Evolutionary conservation across 2,888 invertebrate species (phyloP), one percentile per base, ranked within the genome.

Genomic region (Melinaea menophilus): DNA sequence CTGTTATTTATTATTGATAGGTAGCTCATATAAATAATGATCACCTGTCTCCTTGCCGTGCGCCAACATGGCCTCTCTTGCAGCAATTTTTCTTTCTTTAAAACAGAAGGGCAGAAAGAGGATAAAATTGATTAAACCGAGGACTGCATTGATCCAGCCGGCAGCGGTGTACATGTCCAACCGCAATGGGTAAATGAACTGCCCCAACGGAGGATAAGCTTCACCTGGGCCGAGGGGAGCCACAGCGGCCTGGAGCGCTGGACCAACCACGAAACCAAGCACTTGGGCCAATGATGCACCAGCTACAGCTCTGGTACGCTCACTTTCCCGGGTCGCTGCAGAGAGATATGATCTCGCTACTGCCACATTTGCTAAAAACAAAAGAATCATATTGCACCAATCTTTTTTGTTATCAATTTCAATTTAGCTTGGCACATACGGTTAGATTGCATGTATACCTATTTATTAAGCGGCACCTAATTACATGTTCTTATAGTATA

Each of bases 121-220:
- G 61, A 92, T 74, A 63, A 96, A 92, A 86, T 96, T 97, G 55
- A 94, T 64, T 5, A 95, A 73, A 12, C 95, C 95, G 75, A 97
- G 91, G 34, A 94, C 68, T 2, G 95, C 95, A 82, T 96, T 96
- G 73, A 96, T 93, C 96, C 96, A 96, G 4, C 96, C 96, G 3
- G 95, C 92, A 9, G 96, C 95, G 0, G 97, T 96, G 87, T 95
- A 97, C 97, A 97, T 97, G 83, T 97, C 95, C 55, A 97, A 86
- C 56, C 93, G 92, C 55, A 95, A 79, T 7, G 92, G 85, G 11
- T 92, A 80, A n/a, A 92, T 79, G 67, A 31, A 56, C 11, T 60
- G 83, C 1, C 95, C 95, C 22, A 76, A 76, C 12, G 80, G 75
- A 9, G 78, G 66, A 75, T 86, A 86, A 35, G 84, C 76, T 11